Evolutionary conservation across 2,113 vertebrate species (phyloP).

Genomic region (Cryptomyrus ogoouensis): DNA sequence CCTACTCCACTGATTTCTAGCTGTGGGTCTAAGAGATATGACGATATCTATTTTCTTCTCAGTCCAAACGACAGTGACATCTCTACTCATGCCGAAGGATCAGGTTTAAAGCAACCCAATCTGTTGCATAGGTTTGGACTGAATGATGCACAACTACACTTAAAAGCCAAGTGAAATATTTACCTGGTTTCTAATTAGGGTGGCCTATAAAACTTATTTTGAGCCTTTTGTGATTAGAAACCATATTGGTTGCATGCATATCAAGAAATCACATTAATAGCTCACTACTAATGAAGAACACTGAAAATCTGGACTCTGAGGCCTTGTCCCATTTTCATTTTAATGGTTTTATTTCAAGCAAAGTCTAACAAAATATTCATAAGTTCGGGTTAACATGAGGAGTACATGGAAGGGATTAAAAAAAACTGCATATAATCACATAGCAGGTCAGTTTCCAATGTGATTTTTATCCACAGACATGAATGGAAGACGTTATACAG

Average conservation of each 20-base stretch:
- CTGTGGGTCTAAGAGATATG: background rate
- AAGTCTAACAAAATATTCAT: background rate
- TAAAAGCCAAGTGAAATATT: background rate
- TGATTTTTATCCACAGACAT: background rate
- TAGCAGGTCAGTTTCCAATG: background rate
- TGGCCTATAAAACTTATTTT: conserved; percentile 5
- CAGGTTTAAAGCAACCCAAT: background rate
- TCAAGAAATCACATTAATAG: background rate
- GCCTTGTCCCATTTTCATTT: background rate
- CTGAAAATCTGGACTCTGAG: background rate
- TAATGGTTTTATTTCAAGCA: conserved; percentile 7
- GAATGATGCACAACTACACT: background rate
- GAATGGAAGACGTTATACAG: background rate
- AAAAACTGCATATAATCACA: background rate
- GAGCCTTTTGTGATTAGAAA: conserved; percentile 1
- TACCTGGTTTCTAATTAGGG: background rate
- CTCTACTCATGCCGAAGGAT: background rate
- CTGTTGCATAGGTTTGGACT: background rate
- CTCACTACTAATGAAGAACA: background rate
- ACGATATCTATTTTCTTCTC: background rate
- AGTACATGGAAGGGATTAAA: background rate
- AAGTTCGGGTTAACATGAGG: background rate
- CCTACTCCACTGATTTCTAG: background rate
- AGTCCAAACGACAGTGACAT: background rate
- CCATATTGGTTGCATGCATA: background rate